A percentile compares a stretch with the other conserved stretches of the same genome.
Evolutionary conservation across 2,797 vertebrate genomes (phyloP).

Genomic region (Xenops minutus): DNA sequence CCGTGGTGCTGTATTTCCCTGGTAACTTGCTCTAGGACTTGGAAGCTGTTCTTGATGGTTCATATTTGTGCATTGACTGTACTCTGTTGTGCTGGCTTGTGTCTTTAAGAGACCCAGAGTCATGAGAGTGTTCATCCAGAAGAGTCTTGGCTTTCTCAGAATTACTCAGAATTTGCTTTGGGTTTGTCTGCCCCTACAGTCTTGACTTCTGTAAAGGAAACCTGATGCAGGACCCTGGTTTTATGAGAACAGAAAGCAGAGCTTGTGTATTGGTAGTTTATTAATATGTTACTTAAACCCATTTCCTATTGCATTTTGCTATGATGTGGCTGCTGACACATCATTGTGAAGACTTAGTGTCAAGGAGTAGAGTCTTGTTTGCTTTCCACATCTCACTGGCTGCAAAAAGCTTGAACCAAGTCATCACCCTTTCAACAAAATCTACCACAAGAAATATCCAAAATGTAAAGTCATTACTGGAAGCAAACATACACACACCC

Average conservation of each 20-base stretch:
- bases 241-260: not conserved
- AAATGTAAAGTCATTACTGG: not conserved
- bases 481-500: not conserved
- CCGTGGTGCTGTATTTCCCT: not conserved
- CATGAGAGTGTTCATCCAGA: not conserved
- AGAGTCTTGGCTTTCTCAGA: not conserved
- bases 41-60: not conserved
- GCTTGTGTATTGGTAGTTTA: not conserved
- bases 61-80: not conserved
- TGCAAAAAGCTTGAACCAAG: not conserved
- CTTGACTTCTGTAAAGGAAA: not conserved
- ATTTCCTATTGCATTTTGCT: not conserved
- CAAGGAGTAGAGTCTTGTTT: not conserved
- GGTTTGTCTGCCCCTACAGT: not conserved
- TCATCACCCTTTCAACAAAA: not conserved
- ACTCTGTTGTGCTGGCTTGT: not conserved
- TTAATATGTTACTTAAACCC: not conserved
- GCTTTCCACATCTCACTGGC: not conserved
- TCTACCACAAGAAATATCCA: not conserved
- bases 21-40: not conserved
- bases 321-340: not conserved
- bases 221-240: accelerated
- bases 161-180: not conserved
- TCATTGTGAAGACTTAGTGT: not conserved
- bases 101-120: not conserved